Evolutionary conservation across 2,888 invertebrate genomes (phyloP), one percentile per base, ranked within the genome.

Genomic region (Andrena dorsata): DNA sequence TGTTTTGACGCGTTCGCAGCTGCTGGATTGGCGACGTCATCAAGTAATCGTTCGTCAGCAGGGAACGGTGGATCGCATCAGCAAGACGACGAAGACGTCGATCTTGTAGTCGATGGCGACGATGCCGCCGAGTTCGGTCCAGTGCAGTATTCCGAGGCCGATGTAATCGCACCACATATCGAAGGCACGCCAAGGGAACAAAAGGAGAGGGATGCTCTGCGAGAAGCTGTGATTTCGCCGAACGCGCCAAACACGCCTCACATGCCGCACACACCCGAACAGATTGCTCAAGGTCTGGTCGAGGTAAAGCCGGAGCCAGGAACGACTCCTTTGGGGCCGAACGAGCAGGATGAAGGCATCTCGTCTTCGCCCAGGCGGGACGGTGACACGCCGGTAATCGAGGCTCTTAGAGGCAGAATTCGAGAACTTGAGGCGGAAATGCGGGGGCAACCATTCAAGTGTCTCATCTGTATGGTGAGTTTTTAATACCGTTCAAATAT

Each of bases 101-200:
- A 96, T 90, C 93, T 97, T 92, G 97, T 97, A 75, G 98, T 98
- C 0, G 98, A 98, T 90, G 98, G 97, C 3, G 98, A 98, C 92
- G 97, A 98, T 85, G 96, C 97, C 0, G 96, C 97, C 80, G 94
- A 97, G 63, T 98, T 97, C 90, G 98, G 98, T 0, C 96, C 97
- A 0, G 95, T 97, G 0, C 98, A 98, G 93, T 98, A 98, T 94
- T 97, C 97, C 0, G 97, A 97, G 92, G 95, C 95, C 20, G 97
- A 97, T 93, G 95, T 96, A 78, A 94, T 96, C 60, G 92, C 95
- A 49, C 93, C 94, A 32, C 94, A 95, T 30, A 94, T 95, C 26
- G 95, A 95, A 35, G 94, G 94, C 13, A 90, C 92, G 30, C 92
- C 92, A 2, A 88, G 93, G 77, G 95, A 94, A 76, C 95, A 96